Evolutionary conservation across 1,140 invertebrate species (phyloP), one percentile per base, ranked within the genome.

Genomic region (Laupala kohalensis): DNA sequence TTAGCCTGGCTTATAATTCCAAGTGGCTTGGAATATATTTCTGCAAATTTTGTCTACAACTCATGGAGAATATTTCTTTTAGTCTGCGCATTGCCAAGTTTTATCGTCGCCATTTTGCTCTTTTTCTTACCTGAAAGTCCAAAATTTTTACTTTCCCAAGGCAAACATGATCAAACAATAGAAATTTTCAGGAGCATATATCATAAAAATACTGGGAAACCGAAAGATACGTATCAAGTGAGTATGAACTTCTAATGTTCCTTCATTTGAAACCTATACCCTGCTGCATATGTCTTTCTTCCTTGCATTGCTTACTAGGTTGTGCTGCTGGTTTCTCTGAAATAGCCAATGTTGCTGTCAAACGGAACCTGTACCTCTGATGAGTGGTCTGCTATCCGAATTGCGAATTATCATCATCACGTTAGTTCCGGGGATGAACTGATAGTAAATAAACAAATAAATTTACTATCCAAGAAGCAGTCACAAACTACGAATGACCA

Each of bases 21-120:
- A 3, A 76, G 69, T 13, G 72, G 76, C 19, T 76, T 79, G 64
- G 77, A 76, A 9, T 76, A 73, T 71, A 26, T 64, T 13, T 74
- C 70, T 64, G 67, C 71, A 13, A 72, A 84, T 6, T 93, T 94
- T 80, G 85, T 86, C 15, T 94, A 92, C 80, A 94, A 95, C 80
- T 95, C 93, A 37, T 97, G 94, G 94, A 86, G 94, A 77, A 91
- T 96, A 74, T 97, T 95, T 81, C 81, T 96, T 74, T 80, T 94
- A 74, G 86, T 95, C 64, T 95, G 92, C 83, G 90, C 92, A 75
- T 77, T 93, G 73, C 94, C 94, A 30, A 93, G 92, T 64, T 91
- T 96, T 76, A 79, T 94, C 64, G 93, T 95, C 62, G 92, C 91
- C 64, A 86, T 88, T 68, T 81, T 94, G 66, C 85, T 96, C 29